Conservation (phyloP, 2,888 invertebrate species). For the Drosophila neotestacea region DNA sequence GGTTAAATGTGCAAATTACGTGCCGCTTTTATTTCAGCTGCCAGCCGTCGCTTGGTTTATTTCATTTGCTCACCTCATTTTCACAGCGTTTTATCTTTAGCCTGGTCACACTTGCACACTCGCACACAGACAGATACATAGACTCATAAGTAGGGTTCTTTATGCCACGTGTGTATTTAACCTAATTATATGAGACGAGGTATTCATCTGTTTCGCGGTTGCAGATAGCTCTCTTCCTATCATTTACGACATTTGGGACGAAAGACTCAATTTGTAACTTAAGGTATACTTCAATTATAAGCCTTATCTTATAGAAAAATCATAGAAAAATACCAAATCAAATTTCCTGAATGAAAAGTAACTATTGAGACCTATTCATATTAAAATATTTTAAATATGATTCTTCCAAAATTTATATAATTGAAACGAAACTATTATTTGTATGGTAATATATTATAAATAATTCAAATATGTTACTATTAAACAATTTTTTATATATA, state of each 20-base stretch:
- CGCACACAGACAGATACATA: constrained; percentile 11
- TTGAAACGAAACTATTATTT: too few relatives aligned
- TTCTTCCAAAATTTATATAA: too few relatives aligned
- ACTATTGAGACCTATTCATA: too few relatives aligned
- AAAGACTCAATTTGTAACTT: not conserved
- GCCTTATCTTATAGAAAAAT: too few relatives aligned
- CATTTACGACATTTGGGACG: too few relatives aligned
- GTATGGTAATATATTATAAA: too few relatives aligned
- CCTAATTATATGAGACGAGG: constrained; percentile 64
- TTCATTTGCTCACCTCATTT: constrained; percentile 71
- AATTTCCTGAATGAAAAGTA: too few relatives aligned
- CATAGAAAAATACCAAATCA: too few relatives aligned
- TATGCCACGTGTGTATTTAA: constrained; percentile 68
- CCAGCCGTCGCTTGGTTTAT: constrained; percentile 68
- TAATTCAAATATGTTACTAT: too few relatives aligned
- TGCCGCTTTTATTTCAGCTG: constrained; percentile 65
- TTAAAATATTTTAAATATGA: too few relatives aligned
- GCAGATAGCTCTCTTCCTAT: constrained; percentile 7
- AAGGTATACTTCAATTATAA: not conserved
- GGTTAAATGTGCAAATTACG: constrained; percentile 79
- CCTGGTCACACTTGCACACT: constrained; percentile 30
- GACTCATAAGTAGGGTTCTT: constrained; percentile 29
- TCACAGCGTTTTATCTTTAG: constrained; percentile 64
- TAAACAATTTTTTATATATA: too few relatives aligned
- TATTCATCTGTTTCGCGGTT: constrained; percentile 20